phyloP scores from a whole-genome alignment of 2,113 vertebrate genomes.

The Nyctibius bracteatus region DNA sequence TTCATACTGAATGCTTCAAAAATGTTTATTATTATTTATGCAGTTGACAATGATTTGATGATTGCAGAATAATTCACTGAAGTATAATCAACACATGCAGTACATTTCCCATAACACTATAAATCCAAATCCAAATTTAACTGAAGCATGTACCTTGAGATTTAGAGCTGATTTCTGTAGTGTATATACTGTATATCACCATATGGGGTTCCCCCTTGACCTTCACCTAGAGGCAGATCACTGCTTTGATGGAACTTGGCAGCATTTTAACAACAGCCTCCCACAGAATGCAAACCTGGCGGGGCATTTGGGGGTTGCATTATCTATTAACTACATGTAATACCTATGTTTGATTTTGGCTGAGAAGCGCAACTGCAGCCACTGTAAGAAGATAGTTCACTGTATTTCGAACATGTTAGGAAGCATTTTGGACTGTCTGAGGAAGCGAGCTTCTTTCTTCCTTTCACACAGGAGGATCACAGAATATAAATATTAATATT shows the following conservation, averaged over 20 bases:
- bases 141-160: background rate
- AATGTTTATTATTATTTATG: background rate
- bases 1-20: background rate
- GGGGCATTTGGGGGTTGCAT: background rate
- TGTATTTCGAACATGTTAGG: background rate
- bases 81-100: background rate
- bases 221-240: background rate
- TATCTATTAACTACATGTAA: background rate
- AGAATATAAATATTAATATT: too few relatives aligned
- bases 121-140: background rate
- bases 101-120: background rate
- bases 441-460: background rate
- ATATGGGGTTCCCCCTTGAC: background rate
- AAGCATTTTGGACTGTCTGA: background rate
- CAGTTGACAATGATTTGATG: background rate
- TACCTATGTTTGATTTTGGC: background rate
- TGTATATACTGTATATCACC: background rate
- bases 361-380: background rate
- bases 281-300: background rate
- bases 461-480: background rate
- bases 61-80: background rate
- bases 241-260: background rate
- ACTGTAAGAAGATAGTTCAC: background rate
- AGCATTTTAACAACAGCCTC: background rate
- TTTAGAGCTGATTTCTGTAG: background rate